phyloP scores from a whole-genome alignment of 2,113 vertebrate genomes.

The Phrynosoma platyrhinos region DNA sequence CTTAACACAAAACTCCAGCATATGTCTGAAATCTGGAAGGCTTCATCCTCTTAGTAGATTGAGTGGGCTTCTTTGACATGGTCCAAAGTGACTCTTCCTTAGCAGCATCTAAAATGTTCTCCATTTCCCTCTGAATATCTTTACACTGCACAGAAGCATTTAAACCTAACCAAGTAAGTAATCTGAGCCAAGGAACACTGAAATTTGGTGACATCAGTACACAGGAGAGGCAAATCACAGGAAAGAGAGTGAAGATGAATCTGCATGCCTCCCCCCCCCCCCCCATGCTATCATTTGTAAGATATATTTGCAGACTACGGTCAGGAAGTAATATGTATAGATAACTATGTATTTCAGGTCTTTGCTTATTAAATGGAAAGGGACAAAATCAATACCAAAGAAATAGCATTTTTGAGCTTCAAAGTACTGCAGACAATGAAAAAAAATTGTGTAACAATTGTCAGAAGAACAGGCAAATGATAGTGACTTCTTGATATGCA shows the following conservation, averaged over 20 bases:
- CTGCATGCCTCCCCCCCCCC: neutral
- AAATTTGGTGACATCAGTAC: neutral
- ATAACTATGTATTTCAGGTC: conserved; percentile 22
- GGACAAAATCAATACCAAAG: conserved; percentile 63
- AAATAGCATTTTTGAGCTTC: conserved; percentile 64
- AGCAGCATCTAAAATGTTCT: too few relatives aligned
- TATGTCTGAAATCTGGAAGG: too few relatives aligned
- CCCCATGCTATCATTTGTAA: neutral
- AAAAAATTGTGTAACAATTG: conserved; percentile 25
- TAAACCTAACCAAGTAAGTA: neutral
- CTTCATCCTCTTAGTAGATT: too few relatives aligned
- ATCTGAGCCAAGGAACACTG: neutral
- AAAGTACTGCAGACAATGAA: conserved; percentile 44
- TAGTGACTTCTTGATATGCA: conserved; percentile 29
- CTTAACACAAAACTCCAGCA: too few relatives aligned
- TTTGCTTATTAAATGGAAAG: conserved; percentile 55
- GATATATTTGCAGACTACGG: conserved; percentile 21
- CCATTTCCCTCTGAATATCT: neutral
- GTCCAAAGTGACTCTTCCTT: too few relatives aligned
- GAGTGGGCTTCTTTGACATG: too few relatives aligned
- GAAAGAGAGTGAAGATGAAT: neutral
- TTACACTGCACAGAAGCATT: too few relatives aligned
- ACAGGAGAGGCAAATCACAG: neutral
- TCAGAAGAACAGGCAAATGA: conserved; percentile 35
- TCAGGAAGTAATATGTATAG: conserved; percentile 13